Percentiles rank a stretch among this genome's conserved stretches.
Evolutionary conservation across 2,797 vertebrate species (phyloP).

Genomic region (Lates japonicus): DNA sequence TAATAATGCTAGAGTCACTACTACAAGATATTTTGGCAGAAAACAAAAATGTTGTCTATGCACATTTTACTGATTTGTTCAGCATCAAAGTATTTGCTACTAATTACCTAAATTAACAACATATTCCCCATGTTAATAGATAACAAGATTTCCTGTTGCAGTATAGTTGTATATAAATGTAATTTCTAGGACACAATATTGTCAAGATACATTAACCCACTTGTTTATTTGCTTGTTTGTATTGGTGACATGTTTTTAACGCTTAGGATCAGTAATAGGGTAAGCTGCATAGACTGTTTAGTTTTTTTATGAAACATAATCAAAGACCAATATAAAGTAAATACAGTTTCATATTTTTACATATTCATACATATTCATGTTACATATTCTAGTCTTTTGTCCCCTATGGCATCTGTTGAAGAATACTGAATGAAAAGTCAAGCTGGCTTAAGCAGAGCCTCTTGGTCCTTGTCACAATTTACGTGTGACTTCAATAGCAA

Average conservation of each 20-base stretch:
- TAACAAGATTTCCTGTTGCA: too few relatives aligned
- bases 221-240: constrained; percentile 70
- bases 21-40: too few relatives aligned
- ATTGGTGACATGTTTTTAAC: constrained; percentile 67
- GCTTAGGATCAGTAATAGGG: constrained; percentile 69
- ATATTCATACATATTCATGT: too few relatives aligned
- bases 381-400: constrained; percentile 64
- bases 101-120: too few relatives aligned
- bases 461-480: constrained; percentile 33
- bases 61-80: too few relatives aligned
- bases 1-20: too few relatives aligned
- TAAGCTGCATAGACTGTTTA: constrained; percentile 59
- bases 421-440: constrained; percentile 62
- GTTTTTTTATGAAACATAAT: constrained; percentile 57
- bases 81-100: too few relatives aligned
- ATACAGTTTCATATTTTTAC: constrained; percentile 16
- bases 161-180: not conserved
- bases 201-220: constrained; percentile 66
- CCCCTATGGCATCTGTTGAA: constrained; percentile 67
- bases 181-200: too few relatives aligned
- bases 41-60: too few relatives aligned
- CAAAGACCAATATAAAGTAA: constrained; percentile 61
- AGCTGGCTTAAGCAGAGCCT: constrained; percentile 53
- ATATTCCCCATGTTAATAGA: too few relatives aligned
- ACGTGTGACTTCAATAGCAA: constrained; percentile 9